Evolutionary conservation across 2,888 invertebrate genomes (phyloP).

Genomic region (Lymantria dispar): DNA sequence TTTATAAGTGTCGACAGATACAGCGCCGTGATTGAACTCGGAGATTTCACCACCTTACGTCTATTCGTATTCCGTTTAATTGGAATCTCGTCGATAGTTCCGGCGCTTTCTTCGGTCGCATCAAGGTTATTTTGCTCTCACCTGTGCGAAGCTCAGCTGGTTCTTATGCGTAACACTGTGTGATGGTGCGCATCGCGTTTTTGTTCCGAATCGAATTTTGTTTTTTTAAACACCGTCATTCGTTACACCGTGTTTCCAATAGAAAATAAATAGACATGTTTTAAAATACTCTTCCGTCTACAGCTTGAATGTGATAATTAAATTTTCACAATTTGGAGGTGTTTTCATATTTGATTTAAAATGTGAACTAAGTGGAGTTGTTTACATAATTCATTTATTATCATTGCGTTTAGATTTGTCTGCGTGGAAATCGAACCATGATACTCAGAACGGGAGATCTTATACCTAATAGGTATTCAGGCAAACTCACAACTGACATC

Average conservation of each 20-base stretch:
- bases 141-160: slow-evolving; percentile 41
- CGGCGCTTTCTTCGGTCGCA: slow-evolving; percentile 71
- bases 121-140: slow-evolving; percentile 69
- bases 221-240: no score
- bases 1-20: not conserved
- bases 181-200: slow-evolving; percentile 44
- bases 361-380: no score
- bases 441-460: no score
- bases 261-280: no score
- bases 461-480: no score
- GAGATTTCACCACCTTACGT: slow-evolving; percentile 55
- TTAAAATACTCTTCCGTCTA: slow-evolving; percentile 23
- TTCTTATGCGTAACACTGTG: slow-evolving; percentile 26
- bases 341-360: no score
- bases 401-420: no score
- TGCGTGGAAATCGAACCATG: no score
- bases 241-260: no score
- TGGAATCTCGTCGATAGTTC: slow-evolving; percentile 54
- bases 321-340: no score
- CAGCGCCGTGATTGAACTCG: slow-evolving; percentile 24
- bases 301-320: slow-evolving; percentile 42
- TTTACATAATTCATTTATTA: no score
- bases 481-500: no score
- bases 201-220: slow-evolving; percentile 19
- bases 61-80: slow-evolving; percentile 58